A percentile compares a stretch with the other conserved stretches of the same genome.
These are phyloP conservation scores for Microvelia longipes DNA, from an alignment of 1,140 invertebrate genomes.

Conservation along the genomic window DNA sequence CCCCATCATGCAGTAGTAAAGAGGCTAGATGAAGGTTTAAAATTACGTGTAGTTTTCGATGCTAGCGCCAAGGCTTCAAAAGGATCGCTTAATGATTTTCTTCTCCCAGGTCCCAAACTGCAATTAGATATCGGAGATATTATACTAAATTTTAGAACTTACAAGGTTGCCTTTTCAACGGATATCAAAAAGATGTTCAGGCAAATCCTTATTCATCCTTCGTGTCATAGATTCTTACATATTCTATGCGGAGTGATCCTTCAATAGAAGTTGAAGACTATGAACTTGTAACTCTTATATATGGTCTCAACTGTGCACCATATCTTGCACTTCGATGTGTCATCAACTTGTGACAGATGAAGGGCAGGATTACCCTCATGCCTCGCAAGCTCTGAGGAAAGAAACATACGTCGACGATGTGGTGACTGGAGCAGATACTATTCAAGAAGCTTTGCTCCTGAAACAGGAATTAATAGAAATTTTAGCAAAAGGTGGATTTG, in stretches of 20 bases:
- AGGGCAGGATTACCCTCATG: constrained; percentile 18
- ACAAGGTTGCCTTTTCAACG: neutral
- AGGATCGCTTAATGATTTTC: neutral
- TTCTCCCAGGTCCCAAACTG: neutral
- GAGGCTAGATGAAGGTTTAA: neutral
- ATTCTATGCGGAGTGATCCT: constrained; percentile 18
- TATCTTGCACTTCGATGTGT: constrained; percentile 26
- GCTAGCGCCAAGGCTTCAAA: too few species aligned
- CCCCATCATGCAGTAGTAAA: neutral
- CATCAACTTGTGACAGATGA: constrained; percentile 24
- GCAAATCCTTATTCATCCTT: neutral
- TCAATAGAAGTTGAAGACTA: constrained; percentile 17
- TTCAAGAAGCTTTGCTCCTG: constrained; percentile 15
- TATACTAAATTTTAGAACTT: neutral
- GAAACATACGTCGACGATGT: constrained; percentile 35
- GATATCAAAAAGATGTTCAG: neutral
- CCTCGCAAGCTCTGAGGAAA: constrained; percentile 20
- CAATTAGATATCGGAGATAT: neutral
- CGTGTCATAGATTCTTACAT: neutral
- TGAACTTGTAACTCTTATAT: constrained; percentile 26
- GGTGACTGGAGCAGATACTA: constrained; percentile 23
- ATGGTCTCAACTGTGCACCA: constrained; percentile 24
- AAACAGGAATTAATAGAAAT: constrained; percentile 13
- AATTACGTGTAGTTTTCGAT: neutral
- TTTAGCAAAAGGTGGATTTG: constrained; percentile 15